Percentiles rank a stretch among this genome's conserved stretches.
Conservation (phyloP, 2,113 vertebrate genomes). For the Melanerpes formicivorus region DNA sequence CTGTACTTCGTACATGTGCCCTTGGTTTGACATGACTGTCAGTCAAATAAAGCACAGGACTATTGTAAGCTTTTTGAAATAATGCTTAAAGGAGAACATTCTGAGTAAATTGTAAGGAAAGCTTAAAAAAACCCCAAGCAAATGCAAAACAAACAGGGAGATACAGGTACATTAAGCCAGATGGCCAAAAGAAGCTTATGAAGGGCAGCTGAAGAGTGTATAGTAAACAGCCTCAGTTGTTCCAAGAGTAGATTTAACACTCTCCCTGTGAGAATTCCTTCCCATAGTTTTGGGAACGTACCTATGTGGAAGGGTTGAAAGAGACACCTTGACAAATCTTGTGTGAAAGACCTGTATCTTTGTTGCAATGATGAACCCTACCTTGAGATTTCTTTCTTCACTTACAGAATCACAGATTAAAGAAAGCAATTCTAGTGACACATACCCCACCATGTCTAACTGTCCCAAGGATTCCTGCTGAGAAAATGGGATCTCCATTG, state of each 20-base stretch:
- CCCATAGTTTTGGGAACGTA: not conserved
- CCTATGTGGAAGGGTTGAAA: not conserved
- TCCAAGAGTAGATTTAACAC: not conserved
- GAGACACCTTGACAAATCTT: not conserved
- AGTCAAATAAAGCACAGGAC: constrained; percentile 11
- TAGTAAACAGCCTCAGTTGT: not conserved
- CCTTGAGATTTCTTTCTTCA: not conserved
- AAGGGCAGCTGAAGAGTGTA: not conserved
- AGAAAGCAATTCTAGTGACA: not conserved
- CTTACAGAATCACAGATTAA: not conserved
- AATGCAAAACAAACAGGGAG: not conserved
- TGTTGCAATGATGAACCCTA: not conserved
- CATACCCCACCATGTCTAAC: not conserved
- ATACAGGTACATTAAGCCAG: not conserved
- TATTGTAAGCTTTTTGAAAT: not conserved
- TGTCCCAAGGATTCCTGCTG: not conserved
- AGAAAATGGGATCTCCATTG: not conserved
- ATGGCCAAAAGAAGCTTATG: not conserved
- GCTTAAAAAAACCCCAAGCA: too few relatives aligned
- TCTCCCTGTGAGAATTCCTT: not conserved
- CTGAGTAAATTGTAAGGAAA: not conserved
- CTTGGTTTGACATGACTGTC: not conserved
- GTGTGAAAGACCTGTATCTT: not conserved
- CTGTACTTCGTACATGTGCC: not conserved
- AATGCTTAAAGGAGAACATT: not conserved